phyloP scores from a whole-genome alignment of 2,113 vertebrate genomes.

The Burhinus bistriatus region DNA sequence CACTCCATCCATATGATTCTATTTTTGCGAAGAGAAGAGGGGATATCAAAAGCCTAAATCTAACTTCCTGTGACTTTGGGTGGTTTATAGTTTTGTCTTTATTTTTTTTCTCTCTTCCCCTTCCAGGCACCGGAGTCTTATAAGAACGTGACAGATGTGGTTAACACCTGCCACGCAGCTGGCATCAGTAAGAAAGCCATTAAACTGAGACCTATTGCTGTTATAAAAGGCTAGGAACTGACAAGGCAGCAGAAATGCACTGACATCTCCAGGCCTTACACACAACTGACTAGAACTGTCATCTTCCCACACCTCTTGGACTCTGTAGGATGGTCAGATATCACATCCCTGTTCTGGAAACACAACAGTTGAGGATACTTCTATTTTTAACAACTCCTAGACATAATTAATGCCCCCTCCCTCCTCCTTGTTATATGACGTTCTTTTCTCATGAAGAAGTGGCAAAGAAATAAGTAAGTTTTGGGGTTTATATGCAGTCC shows the following conservation, averaged over 20 bases:
- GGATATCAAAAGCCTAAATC: background rate
- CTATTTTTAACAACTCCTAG: background rate
- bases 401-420: background rate
- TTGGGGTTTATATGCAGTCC: background rate
- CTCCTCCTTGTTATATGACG: background rate
- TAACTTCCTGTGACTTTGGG: background rate
- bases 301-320: slow-evolving; percentile 13
- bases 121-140: slow-evolving; percentile 94
- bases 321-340: background rate
- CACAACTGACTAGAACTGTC: slow-evolving; percentile 3
- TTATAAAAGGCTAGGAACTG: slow-evolving; percentile 89
- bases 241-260: background rate
- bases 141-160: slow-evolving; percentile 96
- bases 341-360: slow-evolving; percentile 4
- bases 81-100: background rate
- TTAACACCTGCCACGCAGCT: slow-evolving; percentile 94
- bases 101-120: background rate
- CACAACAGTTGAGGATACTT: background rate
- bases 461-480: background rate
- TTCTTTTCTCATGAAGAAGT: background rate
- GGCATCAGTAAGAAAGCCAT: slow-evolving; percentile 98
- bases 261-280: background rate
- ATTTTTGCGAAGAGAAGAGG: background rate
- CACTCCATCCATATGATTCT: background rate
- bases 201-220: slow-evolving; percentile 94